Base-by-base conservation (phyloP, 92 coral and sea anemone species). In the Zoanthus sansibaricus region DNA sequence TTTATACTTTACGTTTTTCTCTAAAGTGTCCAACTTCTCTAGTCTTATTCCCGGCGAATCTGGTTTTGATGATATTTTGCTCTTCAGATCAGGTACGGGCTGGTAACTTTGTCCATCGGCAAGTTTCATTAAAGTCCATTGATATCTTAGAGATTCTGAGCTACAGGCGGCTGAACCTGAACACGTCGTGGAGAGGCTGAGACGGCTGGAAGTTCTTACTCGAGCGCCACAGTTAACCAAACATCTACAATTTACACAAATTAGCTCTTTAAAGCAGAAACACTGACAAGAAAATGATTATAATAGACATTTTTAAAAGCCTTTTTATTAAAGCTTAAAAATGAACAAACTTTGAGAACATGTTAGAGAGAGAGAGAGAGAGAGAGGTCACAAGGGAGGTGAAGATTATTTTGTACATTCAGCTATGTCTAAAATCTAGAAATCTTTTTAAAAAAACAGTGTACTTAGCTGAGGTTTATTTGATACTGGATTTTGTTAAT, bases 171-270 rank as follows among this genome's bases (percentile, higher is more conserved):
- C 70, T 14, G 89, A 87, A 20, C 89, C 84, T 13, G 6, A 72
- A 59, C 98, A 94, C n/a, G 78, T 48, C 20, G 95, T 71, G 15
- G 76, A n/a, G 25, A 94, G 90, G 64, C 91, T 93, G 61, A 93
- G 72, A 37, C 95, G 93, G 45, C 91, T 82, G 33, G 98, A 78
- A 4, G 61, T 52, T 68, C 91, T 94, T 72, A 84, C 91, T 56
- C 44, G 79, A 21, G 77, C 4, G 10, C 79, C 95, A 70, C 98
- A 94, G 89, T 93, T 93, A 70, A 93, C 87, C 54, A 71, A 80
- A 45, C 98, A 94, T 16, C 98, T 94, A 61, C 0, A 62, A 61
- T 16, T 47, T 48, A 70, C n/a, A 54, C 8, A 20, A 46, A 17
- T 10, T 15, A 16, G 15, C 69, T 1, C 7, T 62, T 3, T 7